Percentiles rank a stretch among this genome's conserved stretches.
Evolutionary conservation across 2,888 invertebrate genomes (phyloP).

Genomic region (Apotomis turbidana): DNA sequence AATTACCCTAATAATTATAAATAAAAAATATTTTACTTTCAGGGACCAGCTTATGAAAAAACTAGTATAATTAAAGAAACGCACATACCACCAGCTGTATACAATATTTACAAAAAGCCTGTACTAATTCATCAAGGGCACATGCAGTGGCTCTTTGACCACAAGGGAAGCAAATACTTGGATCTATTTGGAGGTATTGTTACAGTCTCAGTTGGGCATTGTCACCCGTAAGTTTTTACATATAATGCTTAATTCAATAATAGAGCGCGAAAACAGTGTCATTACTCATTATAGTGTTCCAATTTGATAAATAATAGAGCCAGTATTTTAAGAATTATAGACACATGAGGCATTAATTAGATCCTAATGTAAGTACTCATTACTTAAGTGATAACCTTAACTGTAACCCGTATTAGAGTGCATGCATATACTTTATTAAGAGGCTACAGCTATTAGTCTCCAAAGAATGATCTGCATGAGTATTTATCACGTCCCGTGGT

Average conservation of each 20-base stretch:
- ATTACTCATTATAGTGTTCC: no score
- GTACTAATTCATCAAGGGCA: slow-evolving; percentile 92
- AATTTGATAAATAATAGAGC: no score
- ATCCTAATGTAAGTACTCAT: no score
- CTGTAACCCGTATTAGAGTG: no score
- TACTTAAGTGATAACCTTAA: no score
- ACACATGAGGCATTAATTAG: no score
- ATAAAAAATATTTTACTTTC: slow-evolving; percentile 35
- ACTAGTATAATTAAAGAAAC: slow-evolving; percentile 83
- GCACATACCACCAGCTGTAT: slow-evolving; percentile 88
- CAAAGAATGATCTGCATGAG: no score
- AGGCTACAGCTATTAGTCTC: no score
- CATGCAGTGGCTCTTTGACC: slow-evolving; percentile 97
- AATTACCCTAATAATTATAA: background rate
- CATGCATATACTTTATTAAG: no score
- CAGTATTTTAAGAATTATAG: no score
- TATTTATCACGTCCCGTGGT: no score
- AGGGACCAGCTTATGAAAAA: slow-evolving; percentile 86
- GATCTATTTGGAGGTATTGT: slow-evolving; percentile 99
- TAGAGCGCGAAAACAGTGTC: no score
- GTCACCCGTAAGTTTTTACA: slow-evolving; percentile 94
- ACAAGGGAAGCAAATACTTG: slow-evolving; percentile 92
- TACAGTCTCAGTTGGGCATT: slow-evolving; percentile 98
- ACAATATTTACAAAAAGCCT: slow-evolving; percentile 91
- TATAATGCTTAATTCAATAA: background rate